Conservation (phyloP, 2,888 invertebrate species). For the Napeogenes inachia region DNA sequence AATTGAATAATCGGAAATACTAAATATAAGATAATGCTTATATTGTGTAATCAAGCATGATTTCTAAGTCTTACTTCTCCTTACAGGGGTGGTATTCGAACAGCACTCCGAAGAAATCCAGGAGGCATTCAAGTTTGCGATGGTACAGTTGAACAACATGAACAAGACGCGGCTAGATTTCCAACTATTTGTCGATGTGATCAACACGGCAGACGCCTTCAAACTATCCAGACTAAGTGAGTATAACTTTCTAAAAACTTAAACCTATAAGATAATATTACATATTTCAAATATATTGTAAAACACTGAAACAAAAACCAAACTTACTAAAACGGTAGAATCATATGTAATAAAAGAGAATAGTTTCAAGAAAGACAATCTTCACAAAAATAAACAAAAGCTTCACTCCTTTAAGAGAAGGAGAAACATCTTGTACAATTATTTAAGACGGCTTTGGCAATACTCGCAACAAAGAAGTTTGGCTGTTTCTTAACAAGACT, state of each 20-base stretch:
- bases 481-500: slow-evolving; percentile 8
- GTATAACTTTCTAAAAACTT: slow-evolving; percentile 53
- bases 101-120: slow-evolving; percentile 92
- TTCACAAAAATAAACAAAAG: slow-evolving; percentile 7
- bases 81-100: slow-evolving; percentile 90
- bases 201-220: slow-evolving; percentile 94
- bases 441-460: slow-evolving; percentile 7
- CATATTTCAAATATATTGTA: background rate
- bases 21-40: too few relatives aligned
- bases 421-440: slow-evolving; percentile 5
- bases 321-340: background rate
- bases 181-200: slow-evolving; percentile 90
- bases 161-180: slow-evolving; percentile 86
- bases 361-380: slow-evolving; percentile 2
- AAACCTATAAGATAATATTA: background rate
- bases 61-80: slow-evolving; percentile 3
- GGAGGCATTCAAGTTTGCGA: slow-evolving; percentile 90
- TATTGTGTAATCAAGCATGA: background rate
- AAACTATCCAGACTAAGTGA: slow-evolving; percentile 93
- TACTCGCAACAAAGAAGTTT: slow-evolving; percentile 6
- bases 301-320: background rate
- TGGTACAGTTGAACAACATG: slow-evolving; percentile 83
- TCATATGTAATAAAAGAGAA: background rate
- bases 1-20: too few relatives aligned
- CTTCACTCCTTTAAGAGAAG: background rate